These are phyloP conservation scores for Elmis aenea DNA, from an alignment of 2,888 invertebrate species.

Conservation along the genomic window DNA sequence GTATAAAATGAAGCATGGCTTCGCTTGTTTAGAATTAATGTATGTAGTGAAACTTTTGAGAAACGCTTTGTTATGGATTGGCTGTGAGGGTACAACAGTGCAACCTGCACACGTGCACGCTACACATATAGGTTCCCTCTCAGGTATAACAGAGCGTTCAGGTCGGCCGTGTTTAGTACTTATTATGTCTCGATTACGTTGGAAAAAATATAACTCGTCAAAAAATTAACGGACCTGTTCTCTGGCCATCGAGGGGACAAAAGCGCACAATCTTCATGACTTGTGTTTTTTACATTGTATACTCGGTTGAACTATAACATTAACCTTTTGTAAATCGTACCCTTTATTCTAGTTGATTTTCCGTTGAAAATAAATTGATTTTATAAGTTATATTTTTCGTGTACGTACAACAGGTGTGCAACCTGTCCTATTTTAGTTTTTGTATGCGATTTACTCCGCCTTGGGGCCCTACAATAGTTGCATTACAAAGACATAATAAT, in stretches of 20 bases:
- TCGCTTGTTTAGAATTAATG: too few species aligned
- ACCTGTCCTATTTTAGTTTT: constrained; percentile 37
- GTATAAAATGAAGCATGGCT: too few species aligned
- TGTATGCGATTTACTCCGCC: constrained; percentile 11
- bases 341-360: constrained; percentile 35
- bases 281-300: constrained; percentile 34
- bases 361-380: constrained; percentile 40
- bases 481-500: constrained; percentile 13
- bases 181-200: constrained; percentile 23
- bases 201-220: constrained; percentile 18
- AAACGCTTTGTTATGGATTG: too few species aligned
- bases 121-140: constrained; percentile 10
- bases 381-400: constrained; percentile 30
- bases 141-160: constrained; percentile 13
- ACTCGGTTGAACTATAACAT: constrained; percentile 28
- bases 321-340: constrained; percentile 30
- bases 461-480: constrained; percentile 19
- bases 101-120: constrained; percentile 20
- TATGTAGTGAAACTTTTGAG: background rate
- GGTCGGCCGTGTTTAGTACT: constrained; percentile 17
- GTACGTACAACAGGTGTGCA: constrained; percentile 39
- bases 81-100: constrained; percentile 13
- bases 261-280: constrained; percentile 29
- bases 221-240: constrained; percentile 31
- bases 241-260: constrained; percentile 27